Conservation (phyloP, 2,113 vertebrate species). For the Puffinus mauretanicus region DNA sequence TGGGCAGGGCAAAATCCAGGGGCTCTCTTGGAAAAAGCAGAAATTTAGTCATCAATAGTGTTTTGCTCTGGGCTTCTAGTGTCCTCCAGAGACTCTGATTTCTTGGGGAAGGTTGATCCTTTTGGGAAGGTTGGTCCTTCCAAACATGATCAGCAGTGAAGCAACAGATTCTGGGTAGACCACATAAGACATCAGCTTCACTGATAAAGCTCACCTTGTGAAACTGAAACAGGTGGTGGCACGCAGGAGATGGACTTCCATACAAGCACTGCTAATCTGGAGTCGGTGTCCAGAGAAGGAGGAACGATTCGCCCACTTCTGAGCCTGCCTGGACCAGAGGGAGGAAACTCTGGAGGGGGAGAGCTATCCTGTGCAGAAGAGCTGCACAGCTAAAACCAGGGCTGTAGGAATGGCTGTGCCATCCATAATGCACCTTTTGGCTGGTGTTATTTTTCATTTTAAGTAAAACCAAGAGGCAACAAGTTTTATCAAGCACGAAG, state of each 20-base stretch:
- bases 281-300: not conserved
- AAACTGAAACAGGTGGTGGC: not conserved
- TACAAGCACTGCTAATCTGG: fast-evolving
- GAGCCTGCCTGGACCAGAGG: not conserved
- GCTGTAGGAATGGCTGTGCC: not conserved
- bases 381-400: not conserved
- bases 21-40: not conserved
- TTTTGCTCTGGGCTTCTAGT: not conserved
- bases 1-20: not conserved
- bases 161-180: not conserved
- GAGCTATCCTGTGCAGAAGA: not conserved
- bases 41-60: fast-evolving
- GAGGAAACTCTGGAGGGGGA: not conserved
- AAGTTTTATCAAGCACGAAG: not conserved
- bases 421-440: not conserved
- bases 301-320: fast-evolving
- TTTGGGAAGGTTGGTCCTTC: not conserved
- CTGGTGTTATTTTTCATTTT: not conserved
- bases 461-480: not conserved
- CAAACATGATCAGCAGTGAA: not conserved
- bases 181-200: not conserved
- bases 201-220: not conserved
- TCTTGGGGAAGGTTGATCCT: not conserved
- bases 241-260: not conserved
- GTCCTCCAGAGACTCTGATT: not conserved